Base-by-base conservation (phyloP, 2,888 invertebrate species). In the Smittia sp. region DNA sequence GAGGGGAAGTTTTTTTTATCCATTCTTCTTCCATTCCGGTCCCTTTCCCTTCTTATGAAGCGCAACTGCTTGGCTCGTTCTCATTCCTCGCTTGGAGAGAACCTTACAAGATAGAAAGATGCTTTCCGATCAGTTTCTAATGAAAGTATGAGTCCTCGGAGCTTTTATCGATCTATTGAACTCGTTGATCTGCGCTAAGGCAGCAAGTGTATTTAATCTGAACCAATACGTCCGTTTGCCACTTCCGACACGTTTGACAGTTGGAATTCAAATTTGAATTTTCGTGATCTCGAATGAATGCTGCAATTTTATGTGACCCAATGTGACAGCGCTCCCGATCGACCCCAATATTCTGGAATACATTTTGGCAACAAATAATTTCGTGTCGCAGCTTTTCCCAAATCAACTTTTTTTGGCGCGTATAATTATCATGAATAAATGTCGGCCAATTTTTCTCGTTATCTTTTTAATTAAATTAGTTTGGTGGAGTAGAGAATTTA, bases 391-490 rank as follows among this genome's bases (percentile, higher is more conserved):
- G 32, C 9, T 32, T 32, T 46, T 46, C n/a, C 46, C n/a, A 32
- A n/a, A 38, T 38, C 38, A 38, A 38, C 38, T 38, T 46, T 46
- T 32, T 46, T 46, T 46, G 46, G 46, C 46, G 46, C 46, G 46
- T 46, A 38, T 38, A 46, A 46, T 46, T 46, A 46, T 46, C n/a
- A 32, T 11, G 2, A 46, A 13, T 3, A 46, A 11, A 46, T 46
- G 46, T 46, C 15, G 46, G 46, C 15, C n/a, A 15, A 32, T 6
- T n/a, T n/a, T n/a, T n/a, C n/a, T n/a, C 3, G n/a, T 13, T 15
- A 46, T 46, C n/a, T 46, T 46, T 46, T 46, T 46, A 46, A 46
- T 46, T 46, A n/a, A 46, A 46, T 46, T n/a, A 46, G 15, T 46
- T 46, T 38, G n/a, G 32, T 6, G 32, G 9, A 32, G 32, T 32